Evolutionary conservation across 1,140 invertebrate genomes (phyloP).

Genomic region (Planococcus citri): DNA sequence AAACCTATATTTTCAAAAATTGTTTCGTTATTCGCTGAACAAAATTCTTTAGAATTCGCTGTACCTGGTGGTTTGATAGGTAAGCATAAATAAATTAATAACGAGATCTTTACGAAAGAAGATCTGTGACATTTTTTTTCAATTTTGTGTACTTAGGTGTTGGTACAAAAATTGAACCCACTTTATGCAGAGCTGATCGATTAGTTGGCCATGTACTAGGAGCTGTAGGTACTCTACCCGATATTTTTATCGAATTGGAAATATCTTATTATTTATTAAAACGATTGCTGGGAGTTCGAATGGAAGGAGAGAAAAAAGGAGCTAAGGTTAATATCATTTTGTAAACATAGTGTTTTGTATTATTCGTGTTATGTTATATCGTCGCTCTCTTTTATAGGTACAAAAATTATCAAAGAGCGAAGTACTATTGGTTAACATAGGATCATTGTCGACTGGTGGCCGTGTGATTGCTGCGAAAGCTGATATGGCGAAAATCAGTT

Average conservation of each 20-base stretch:
- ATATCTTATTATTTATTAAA: constrained; percentile 96
- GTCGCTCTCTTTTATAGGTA: constrained; percentile 43
- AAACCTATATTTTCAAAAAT: constrained; percentile 93
- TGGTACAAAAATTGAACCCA: constrained; percentile 98
- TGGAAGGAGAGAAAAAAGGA: constrained; percentile 97
- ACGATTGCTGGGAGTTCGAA: constrained; percentile 89
- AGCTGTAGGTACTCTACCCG: constrained; percentile 89
- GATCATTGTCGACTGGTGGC: constrained; percentile 94
- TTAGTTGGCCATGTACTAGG: constrained; percentile 97
- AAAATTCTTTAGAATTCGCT: constrained; percentile 97
- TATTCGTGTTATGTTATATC: background rate
- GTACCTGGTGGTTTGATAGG: constrained; percentile 96
- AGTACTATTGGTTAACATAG: constrained; percentile 95
- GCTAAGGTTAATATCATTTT: constrained; percentile 59
- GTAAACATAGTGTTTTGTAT: background rate
- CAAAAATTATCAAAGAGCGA: constrained; percentile 80
- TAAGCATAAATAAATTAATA: constrained; percentile 31
- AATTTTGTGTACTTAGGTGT: constrained; percentile 72
- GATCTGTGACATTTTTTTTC: no score
- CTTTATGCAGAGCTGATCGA: constrained; percentile 91
- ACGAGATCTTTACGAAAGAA: background rate
- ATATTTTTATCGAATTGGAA: constrained; percentile 96
- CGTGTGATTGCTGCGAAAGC: constrained; percentile 89
- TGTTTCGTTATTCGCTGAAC: constrained; percentile 95
- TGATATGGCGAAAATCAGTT: constrained; percentile 93